Evolutionary conservation across 2,113 vertebrate genomes (phyloP).

Genomic region (Columbina picui): DNA sequence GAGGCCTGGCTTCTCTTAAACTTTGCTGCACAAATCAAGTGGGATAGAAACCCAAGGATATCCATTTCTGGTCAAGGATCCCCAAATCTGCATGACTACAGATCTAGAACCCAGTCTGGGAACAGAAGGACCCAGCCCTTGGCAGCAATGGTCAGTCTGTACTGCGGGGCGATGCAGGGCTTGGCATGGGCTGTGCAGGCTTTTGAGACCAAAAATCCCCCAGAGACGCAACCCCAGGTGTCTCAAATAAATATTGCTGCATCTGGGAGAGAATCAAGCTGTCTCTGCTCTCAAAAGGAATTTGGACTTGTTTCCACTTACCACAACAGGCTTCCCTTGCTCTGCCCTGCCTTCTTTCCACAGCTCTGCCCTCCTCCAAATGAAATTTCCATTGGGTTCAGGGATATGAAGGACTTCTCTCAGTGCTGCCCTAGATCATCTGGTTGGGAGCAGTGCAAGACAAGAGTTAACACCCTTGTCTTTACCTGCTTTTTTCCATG

Average conservation of each 20-base stretch:
- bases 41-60: background rate
- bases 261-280: background rate
- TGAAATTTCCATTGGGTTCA: background rate
- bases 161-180: accelerated
- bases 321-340: background rate
- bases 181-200: background rate
- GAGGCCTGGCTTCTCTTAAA: background rate
- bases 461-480: background rate
- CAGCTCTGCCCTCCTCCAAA: background rate
- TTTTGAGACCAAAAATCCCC: background rate
- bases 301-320: background rate
- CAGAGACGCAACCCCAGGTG: background rate
- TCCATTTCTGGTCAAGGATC: background rate
- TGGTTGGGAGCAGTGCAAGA: background rate
- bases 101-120: background rate
- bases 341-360: background rate
- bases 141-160: background rate
- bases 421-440: background rate
- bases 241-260: background rate
- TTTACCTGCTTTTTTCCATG: background rate
- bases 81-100: accelerated
- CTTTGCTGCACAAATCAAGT: background rate
- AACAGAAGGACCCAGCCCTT: background rate
- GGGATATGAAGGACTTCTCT: background rate
- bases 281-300: background rate